Conservation (phyloP, 2,797 vertebrate species). For the Etheostoma nigrum region DNA sequence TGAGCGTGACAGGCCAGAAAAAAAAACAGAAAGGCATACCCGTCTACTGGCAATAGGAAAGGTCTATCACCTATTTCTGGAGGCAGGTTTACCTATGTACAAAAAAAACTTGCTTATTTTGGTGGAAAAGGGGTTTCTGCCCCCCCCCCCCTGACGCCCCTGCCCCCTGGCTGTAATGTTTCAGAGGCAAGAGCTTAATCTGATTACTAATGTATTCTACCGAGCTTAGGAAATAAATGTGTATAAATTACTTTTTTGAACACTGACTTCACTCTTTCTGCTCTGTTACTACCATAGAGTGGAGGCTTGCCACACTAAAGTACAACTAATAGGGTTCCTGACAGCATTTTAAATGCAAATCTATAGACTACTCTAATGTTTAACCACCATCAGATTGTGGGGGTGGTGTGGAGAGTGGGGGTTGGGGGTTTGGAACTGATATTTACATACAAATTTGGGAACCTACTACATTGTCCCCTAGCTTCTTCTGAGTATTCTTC, state of each 20-base stretch:
- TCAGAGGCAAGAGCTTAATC: neutral
- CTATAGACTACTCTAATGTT: conserved; percentile 26
- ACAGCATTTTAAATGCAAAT: neutral
- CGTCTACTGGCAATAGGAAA: no score
- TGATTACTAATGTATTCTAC: neutral
- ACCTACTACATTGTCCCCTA: neutral
- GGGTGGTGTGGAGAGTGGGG: conserved; percentile 20
- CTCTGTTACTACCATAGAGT: neutral
- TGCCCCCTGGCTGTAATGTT: neutral
- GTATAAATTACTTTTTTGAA: neutral
- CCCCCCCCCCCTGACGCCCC: neutral
- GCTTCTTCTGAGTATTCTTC: neutral
- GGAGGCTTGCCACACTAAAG: neutral
- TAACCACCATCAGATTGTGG: conserved; percentile 29
- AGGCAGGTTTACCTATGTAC: no score
- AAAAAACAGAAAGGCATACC: no score
- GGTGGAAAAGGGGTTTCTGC: no score
- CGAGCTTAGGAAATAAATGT: neutral
- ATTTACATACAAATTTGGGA: conserved; percentile 58
- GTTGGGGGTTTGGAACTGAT: conserved; percentile 15
- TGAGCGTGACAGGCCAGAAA: no score
- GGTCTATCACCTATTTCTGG: no score
- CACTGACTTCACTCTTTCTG: neutral
- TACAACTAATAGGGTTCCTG: neutral
- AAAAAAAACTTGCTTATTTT: no score